phyloP scores from a whole-genome alignment of 2,888 invertebrate genomes.

The Boloria selene region DNA sequence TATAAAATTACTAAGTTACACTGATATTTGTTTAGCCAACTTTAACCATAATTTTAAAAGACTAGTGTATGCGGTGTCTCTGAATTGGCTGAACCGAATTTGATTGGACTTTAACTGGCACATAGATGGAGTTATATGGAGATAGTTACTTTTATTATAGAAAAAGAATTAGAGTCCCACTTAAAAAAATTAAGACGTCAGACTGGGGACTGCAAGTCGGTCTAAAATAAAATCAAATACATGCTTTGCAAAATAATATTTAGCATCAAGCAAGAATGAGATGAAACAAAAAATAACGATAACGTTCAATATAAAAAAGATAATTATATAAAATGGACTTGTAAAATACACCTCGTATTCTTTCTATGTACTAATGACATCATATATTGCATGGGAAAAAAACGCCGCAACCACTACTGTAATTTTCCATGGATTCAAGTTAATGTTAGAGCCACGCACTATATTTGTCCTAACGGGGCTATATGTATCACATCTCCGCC shows the following conservation, averaged over 20 bases:
- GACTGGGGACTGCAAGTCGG: too few species aligned
- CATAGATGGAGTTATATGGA: too few species aligned
- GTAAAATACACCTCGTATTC: conserved; percentile 45
- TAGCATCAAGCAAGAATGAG: neutral
- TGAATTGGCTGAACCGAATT: too few species aligned
- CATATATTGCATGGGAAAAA: conserved; percentile 57
- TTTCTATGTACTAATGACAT: conserved; percentile 45
- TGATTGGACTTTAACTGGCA: too few species aligned
- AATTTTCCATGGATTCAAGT: conserved; percentile 68
- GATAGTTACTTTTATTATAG: too few species aligned
- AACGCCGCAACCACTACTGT: conserved; percentile 56
- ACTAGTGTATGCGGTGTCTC: too few species aligned
- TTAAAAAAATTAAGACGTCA: too few species aligned
- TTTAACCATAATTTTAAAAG: too few species aligned
- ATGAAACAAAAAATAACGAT: neutral
- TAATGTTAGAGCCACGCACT: conserved; percentile 67
- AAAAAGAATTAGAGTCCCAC: too few species aligned
- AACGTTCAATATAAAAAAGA: neutral
- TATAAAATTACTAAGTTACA: neutral
- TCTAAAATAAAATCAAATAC: too few species aligned
- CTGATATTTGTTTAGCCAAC: neutral
- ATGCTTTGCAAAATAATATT: too few species aligned
- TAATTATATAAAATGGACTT: conserved; percentile 44
- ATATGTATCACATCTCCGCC: conserved; percentile 62
- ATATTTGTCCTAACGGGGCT: conserved; percentile 73